phyloP scores from a whole-genome alignment of 2,113 vertebrate species.

The Trematocara zebra region DNA sequence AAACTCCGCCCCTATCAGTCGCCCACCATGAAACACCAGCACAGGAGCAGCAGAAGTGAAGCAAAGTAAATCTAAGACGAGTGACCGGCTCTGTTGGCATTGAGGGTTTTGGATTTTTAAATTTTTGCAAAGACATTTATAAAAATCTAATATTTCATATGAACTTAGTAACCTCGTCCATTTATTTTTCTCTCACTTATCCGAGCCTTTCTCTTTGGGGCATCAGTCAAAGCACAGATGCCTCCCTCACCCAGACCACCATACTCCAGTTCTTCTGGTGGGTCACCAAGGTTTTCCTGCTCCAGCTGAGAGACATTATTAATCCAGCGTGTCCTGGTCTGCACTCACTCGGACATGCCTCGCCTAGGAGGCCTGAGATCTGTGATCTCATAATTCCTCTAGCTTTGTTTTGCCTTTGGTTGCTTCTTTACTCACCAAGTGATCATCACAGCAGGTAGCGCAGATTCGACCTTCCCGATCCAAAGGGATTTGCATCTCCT shows the following conservation, averaged over 20 bases:
- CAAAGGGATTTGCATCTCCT: not conserved
- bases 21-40: not conserved
- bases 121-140: not conserved
- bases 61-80: not conserved
- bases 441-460: fast-evolving
- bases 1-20: not conserved
- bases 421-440: not conserved
- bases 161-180: not conserved
- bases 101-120: fast-evolving
- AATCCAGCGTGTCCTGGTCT: not conserved
- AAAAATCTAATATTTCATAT: not conserved
- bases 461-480: not conserved
- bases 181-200: not conserved
- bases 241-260: not conserved
- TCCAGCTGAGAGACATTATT: not conserved
- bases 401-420: not conserved
- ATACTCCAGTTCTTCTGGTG: not conserved
- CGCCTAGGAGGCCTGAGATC: not conserved
- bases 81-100: not conserved
- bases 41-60: not conserved
- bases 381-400: not conserved
- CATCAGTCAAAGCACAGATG: too few species aligned
- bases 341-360: not conserved
- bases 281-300: not conserved
- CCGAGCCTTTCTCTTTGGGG: fast-evolving